Evolutionary conservation across 2,113 vertebrate genomes (phyloP), one percentile per base, ranked within the genome.

Genomic region (Progne subis): DNA sequence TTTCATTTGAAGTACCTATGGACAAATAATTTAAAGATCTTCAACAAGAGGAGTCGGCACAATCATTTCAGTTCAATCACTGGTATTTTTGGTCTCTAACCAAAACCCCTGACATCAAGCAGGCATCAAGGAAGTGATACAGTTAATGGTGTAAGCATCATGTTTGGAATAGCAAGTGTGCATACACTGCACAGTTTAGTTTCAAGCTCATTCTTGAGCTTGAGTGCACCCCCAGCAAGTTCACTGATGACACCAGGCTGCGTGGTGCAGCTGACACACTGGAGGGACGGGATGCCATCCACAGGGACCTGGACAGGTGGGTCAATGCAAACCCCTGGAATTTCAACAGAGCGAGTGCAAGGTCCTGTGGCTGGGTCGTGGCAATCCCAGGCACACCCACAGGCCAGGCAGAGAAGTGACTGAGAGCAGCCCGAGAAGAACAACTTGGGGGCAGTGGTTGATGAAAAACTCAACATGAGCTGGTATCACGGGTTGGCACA

Each of bases 1-100:
- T 98, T 95, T 98, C 98, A 83, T 98, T 98, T 82, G 97, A 98
- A 97, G 98, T 97, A 97, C 98, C 98, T 98, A 47, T 0, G 53
- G 88, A 86, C 14, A 88, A 92, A 90, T 17, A 88, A 67, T 88
- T 79, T 70, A 7, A 84, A 87, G 88, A 84, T 80, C 77, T 84
- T 74, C 28, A 88, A 47, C 21, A 78, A 50, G 14, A 90, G 17
- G 34, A 63, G 31, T 21, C 26, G 14, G 88, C 43, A 82, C 20
- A 69, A 69, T 26, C 23, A 82, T 74, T 86, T 84, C 50, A 67
- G 11, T 74, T 88, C 61, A 57, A 32, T 65, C 43, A 83, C 43
- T 75, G 34, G 18, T 83, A 71, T 47, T 86, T 75, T n/a, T 74
- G 13, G 15, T 61, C 7, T 78, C 52, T 84, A 49, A 41, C 56